These are phyloP conservation scores for Pediacus dermestoides DNA, from an alignment of 2,888 invertebrate genomes.

Conservation along the genomic window DNA sequence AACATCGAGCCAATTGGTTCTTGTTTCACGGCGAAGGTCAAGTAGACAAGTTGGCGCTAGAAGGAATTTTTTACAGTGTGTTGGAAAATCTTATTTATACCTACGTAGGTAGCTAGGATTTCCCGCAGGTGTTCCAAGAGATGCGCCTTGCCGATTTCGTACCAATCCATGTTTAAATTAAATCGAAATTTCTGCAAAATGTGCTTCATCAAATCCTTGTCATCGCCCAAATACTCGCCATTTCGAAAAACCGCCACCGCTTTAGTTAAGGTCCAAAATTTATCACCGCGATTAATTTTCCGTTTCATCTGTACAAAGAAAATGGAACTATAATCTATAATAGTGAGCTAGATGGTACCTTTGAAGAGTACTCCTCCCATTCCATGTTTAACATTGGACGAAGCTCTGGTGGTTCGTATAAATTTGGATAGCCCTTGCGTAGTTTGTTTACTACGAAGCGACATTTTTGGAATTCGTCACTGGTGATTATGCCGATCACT, in stretches of 20 bases:
- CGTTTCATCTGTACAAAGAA: constrained; percentile 32
- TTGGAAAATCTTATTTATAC: constrained; percentile 9
- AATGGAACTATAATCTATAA: no score
- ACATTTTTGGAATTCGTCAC: constrained; percentile 43
- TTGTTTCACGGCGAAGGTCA: constrained; percentile 53
- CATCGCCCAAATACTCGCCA: constrained; percentile 54
- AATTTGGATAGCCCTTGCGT: constrained; percentile 35
- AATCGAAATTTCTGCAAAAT: constrained; percentile 52
- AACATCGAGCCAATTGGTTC: constrained; percentile 53
- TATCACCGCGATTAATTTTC: constrained; percentile 47
- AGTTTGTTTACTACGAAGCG: constrained; percentile 36
- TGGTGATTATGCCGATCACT: constrained; percentile 41
- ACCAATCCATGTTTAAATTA: constrained; percentile 50
- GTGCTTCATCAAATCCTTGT: constrained; percentile 50
- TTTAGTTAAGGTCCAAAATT: constrained; percentile 49
- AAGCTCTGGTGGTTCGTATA: constrained; percentile 38
- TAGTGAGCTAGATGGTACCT: constrained; percentile 22
- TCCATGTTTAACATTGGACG: constrained; percentile 43
- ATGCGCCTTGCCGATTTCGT: constrained; percentile 47
- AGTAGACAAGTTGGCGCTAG: constrained; percentile 57
- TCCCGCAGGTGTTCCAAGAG: constrained; percentile 50
- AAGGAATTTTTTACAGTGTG: constrained; percentile 35
- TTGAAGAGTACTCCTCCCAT: constrained; percentile 41
- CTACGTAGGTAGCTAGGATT: constrained; percentile 40
- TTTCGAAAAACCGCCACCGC: constrained; percentile 54